Evolutionary conservation across 2,888 invertebrate genomes (phyloP).

Genomic region (Machimus rusticus): DNA sequence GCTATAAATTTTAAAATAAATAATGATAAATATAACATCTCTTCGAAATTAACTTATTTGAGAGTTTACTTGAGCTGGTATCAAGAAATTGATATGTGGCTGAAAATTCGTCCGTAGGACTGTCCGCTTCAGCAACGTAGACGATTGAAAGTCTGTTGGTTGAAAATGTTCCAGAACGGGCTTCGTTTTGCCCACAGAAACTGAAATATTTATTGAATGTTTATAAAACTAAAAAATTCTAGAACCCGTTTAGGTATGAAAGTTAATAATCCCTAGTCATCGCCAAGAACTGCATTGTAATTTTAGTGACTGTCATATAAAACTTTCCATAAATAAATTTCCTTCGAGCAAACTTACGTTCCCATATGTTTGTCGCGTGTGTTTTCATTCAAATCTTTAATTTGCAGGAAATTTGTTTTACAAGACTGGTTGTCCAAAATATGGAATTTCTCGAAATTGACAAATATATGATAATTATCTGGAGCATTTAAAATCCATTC

Average conservation of each 20-base stretch:
- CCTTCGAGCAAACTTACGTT: not conserved
- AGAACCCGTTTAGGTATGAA: not conserved
- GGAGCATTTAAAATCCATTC: conserved; percentile 78
- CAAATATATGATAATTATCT: conserved; percentile 47
- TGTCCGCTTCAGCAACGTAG: not conserved
- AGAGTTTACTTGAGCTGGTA: not conserved
- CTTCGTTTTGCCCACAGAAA: not conserved
- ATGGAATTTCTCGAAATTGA: conserved; percentile 18
- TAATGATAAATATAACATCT: no score
- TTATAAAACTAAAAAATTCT: not conserved
- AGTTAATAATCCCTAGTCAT: not conserved
- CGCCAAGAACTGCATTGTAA: not conserved
- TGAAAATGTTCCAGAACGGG: not conserved
- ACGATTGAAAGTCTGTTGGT: not conserved
- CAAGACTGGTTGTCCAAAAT: not conserved
- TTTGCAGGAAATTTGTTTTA: not conserved
- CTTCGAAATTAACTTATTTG: not conserved
- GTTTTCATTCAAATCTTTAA: not conserved
- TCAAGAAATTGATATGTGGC: not conserved
- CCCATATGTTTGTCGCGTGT: not conserved
- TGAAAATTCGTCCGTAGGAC: not conserved
- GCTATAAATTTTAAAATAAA: not conserved
- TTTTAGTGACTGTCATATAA: not conserved
- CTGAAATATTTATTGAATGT: not conserved
- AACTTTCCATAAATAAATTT: not conserved